Evolutionary conservation across 2,113 vertebrate genomes (phyloP).

Genomic region (Heptranchias perlo): DNA sequence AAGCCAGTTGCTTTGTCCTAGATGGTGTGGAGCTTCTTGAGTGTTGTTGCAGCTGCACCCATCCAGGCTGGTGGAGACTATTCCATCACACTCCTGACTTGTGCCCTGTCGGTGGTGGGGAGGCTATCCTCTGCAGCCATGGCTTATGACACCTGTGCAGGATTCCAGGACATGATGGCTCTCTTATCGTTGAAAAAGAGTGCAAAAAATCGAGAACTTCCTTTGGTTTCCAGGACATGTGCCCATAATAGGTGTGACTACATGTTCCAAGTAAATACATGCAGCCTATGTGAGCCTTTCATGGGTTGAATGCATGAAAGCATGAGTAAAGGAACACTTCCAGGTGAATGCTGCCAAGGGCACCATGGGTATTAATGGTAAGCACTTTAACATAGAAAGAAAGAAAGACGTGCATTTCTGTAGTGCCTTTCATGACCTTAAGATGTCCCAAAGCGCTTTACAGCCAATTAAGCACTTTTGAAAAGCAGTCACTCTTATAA

Average conservation of each 20-base stretch:
- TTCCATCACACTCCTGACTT: neutral
- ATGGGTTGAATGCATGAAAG: neutral
- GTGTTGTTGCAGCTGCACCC: slow-evolving; percentile 18
- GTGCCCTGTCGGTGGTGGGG: neutral
- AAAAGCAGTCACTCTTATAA: neutral
- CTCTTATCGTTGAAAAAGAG: neutral
- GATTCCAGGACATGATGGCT: too few species aligned
- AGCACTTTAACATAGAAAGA: neutral
- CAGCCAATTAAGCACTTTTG: neutral
- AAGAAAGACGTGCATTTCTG: neutral
- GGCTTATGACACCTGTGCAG: neutral
- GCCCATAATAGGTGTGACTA: neutral
- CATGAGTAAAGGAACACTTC: neutral
- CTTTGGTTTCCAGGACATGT: neutral
- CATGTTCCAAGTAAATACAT: neutral
- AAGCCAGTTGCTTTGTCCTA: slow-evolving; percentile 6
- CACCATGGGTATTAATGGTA: neutral
- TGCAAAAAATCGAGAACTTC: neutral
- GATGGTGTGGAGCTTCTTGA: neutral
- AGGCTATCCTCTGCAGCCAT: neutral
- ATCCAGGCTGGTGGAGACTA: neutral
- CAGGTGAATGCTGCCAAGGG: neutral
- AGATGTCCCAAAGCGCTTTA: neutral
- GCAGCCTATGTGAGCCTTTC: neutral
- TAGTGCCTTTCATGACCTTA: neutral